Evolutionary conservation across 2,888 invertebrate species (phyloP), one percentile per base, ranked within the genome.

Genomic region (Perizoma affinitatum): DNA sequence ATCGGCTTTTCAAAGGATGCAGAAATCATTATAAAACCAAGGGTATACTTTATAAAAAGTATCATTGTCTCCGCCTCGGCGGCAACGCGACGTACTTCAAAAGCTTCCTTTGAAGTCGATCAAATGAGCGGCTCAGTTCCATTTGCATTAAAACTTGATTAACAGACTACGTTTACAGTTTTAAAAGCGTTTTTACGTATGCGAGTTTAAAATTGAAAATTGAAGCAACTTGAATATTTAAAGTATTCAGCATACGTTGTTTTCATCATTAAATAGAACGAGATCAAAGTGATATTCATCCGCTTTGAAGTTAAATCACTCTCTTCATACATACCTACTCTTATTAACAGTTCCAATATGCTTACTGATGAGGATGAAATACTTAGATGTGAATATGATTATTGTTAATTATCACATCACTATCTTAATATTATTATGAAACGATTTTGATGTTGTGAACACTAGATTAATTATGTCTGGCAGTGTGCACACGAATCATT

Each of bases 21-120:
- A 58, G 57, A 75, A 73, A 75, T 76, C 73, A 81, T 75, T 78
- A 81, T 77, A 76, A 80, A 81, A 72, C 75, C 51, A 45, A 65
- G 77, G 80, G 78, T 84, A 86, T 84, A 84, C 84, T 77, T 80
- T 85, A 86, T 86, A 84, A 85, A 86, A 84, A 83, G 84, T 83
- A 86, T 86, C 83, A 85, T 86, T 86, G 86, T 85, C 83, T 84
- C 78, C 81, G 84, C 80, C 80, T 80, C 82, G 82, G 74, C 63
- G 68, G 67, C 63, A 69, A 66, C 59, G 60, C 79, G 77, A 83
- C 78, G 79, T 78, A 81, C 86, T 86, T 85, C 86, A 79, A 84
- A 79, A 82, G 82, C 80, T 83, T 80, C 75, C 84, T 87, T 87
- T 87, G 86, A 87, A 82, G 85, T 87, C 82, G 82, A 86, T 86